A percentile compares a stretch with the other conserved stretches of the same genome.
Conservation (phyloP, 1,140 invertebrate genomes). For the Ips typographus region DNA sequence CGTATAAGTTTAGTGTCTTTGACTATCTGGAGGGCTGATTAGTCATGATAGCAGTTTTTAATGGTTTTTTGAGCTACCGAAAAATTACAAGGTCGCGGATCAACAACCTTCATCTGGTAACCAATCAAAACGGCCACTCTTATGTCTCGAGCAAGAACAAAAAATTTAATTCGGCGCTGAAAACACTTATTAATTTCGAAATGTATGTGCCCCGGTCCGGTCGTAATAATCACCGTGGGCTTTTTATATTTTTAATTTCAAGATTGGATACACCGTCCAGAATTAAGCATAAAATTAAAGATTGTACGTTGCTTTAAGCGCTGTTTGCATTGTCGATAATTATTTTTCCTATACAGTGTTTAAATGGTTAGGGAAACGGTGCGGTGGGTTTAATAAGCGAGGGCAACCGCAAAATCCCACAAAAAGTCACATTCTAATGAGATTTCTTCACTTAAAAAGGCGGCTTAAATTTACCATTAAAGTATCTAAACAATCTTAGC, state of each 20-base stretch:
- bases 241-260: constrained; percentile 18
- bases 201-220: background rate
- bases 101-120: background rate
- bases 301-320: constrained; percentile 13
- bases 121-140: constrained; percentile 6
- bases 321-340: constrained; percentile 3
- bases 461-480: too few relatives aligned
- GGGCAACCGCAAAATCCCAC: background rate
- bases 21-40: too few relatives aligned
- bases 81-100: constrained; percentile 1
- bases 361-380: too few relatives aligned
- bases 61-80: too few relatives aligned
- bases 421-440: background rate
- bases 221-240: constrained; percentile 10
- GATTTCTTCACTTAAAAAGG: background rate
- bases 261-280: constrained; percentile 18
- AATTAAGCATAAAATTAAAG: constrained; percentile 28
- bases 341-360: constrained; percentile 6
- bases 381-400: background rate
- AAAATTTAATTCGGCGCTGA: constrained; percentile 13
- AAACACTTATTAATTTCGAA: constrained; percentile 22
- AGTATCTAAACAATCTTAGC: too few relatives aligned
- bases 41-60: too few relatives aligned
- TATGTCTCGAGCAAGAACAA: constrained; percentile 11
- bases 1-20: too few relatives aligned